Base-by-base conservation (phyloP, 1,140 invertebrate species). In the Drosophila bifasciata region DNA sequence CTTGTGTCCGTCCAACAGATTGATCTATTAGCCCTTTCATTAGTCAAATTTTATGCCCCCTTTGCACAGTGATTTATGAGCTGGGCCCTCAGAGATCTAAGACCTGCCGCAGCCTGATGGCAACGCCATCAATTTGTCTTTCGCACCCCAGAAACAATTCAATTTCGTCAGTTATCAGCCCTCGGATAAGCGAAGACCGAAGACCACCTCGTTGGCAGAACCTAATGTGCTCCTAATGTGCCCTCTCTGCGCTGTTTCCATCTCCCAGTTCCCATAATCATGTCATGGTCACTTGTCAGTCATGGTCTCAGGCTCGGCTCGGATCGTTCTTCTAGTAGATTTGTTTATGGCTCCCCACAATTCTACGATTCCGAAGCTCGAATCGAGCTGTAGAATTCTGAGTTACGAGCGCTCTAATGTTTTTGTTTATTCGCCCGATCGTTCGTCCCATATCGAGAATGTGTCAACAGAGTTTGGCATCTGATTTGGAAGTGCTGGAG, bases 251-350 rank as follows among this genome's bases (percentile, higher is more conserved):
- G 56, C 39, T 72, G 59, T 62, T 61, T 68, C 45, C 11, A 49
- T 60, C 43, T 46, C 28, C 71, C 11, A 49, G 55, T 25, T 46
- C 28, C 71, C 43, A 45, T 52, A 78, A 74, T 66, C 69, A 70
- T 84, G 79, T 75, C 79, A 84, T 60, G 79, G 79, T 75, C 79
- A 84, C 79, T 81, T 83, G 79, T 58, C 51, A 67, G 43, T 68
- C 48, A 61, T 70, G 64, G 25, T 36, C 52, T 66, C 56, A 59
- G 59, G 63, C 32, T 56, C 23, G 43, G 45, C 16, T 62, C 7
- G 43, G 45, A n/a, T 62, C 7, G 32, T 48, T 59, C 23, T 36
- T 41, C 16, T 41, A 39, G 8, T 43, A 61, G 55, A 69, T 74
- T 81, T 81, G 74, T 78, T 84, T 74, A 52, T 55, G n/a, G 25